These are phyloP conservation scores for Agrotis segetum DNA, from an alignment of 2,888 invertebrate genomes.

Conservation along the genomic window DNA sequence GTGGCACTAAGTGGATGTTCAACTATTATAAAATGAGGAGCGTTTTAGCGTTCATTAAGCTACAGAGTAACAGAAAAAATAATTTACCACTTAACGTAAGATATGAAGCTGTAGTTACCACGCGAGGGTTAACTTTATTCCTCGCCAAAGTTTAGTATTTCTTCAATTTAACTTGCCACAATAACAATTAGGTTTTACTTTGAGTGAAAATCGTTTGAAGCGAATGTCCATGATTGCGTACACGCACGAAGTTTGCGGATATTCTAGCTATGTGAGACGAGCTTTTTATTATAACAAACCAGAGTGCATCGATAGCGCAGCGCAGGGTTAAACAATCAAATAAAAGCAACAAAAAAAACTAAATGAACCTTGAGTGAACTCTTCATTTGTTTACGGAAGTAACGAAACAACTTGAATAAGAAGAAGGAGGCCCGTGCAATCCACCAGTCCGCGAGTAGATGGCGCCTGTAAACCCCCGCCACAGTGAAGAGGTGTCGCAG, in stretches of 20 bases:
- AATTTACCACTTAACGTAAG: background rate
- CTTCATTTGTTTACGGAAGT: slow-evolving; percentile 11
- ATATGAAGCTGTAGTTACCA: background rate
- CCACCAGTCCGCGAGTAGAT: slow-evolving; percentile 11
- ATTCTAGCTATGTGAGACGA: background rate
- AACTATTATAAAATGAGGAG: slow-evolving; percentile 24
- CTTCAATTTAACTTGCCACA: background rate
- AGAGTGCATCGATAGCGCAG: background rate
- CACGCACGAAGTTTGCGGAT: background rate
- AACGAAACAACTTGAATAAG: background rate
- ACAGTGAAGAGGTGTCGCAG: slow-evolving; percentile 54
- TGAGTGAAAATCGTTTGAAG: too few relatives aligned
- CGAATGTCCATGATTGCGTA: background rate
- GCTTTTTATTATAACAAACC: background rate
- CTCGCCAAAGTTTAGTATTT: too few relatives aligned
- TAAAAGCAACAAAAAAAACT: too few relatives aligned
- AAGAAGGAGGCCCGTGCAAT: background rate
- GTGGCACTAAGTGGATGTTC: slow-evolving; percentile 30
- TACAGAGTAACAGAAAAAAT: background rate
- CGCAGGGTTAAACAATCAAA: background rate
- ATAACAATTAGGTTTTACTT: too few relatives aligned
- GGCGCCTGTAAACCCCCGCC: slow-evolving; percentile 9
- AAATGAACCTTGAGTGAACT: too few relatives aligned
- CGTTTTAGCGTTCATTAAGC: background rate
- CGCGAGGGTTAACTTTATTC: background rate